phyloP scores from a whole-genome alignment of 2,113 vertebrate species.

The Gorsachius goisagi region DNA sequence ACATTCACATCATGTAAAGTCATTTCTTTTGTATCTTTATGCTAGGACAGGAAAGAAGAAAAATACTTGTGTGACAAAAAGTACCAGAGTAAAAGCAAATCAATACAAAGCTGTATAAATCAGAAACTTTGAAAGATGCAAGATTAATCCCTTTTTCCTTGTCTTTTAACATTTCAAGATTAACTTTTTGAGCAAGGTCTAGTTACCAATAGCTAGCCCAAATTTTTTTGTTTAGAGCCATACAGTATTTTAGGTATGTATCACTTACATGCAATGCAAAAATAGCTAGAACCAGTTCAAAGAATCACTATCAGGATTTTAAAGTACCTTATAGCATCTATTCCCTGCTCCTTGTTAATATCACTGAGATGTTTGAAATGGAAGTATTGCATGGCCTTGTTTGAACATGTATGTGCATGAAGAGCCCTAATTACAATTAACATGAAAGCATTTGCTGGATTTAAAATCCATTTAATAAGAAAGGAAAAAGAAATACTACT shows the following conservation, averaged over 20 bases:
- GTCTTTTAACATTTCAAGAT: neutral
- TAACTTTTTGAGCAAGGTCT: neutral
- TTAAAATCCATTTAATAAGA: neutral
- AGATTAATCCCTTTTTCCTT: neutral
- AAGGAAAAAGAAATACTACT: neutral
- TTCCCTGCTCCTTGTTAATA: neutral
- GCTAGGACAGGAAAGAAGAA: neutral
- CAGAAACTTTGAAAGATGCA: neutral
- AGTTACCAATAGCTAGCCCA: neutral
- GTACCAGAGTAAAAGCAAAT: neutral
- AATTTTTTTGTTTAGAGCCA: neutral
- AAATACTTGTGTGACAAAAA: neutral
- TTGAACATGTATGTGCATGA: neutral
- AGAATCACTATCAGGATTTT: neutral
- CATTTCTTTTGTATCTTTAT: neutral
- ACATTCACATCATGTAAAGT: neutral
- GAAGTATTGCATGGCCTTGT: neutral
- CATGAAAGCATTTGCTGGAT: neutral
- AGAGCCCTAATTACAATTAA: neutral
- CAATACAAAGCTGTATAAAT: neutral
- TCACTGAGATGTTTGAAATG: neutral
- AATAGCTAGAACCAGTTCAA: neutral
- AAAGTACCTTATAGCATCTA: neutral
- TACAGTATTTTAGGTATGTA: neutral
- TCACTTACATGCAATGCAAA: neutral